Evolutionary conservation across 2,888 invertebrate genomes (phyloP).

Genomic region (Microplitis manilae): DNA sequence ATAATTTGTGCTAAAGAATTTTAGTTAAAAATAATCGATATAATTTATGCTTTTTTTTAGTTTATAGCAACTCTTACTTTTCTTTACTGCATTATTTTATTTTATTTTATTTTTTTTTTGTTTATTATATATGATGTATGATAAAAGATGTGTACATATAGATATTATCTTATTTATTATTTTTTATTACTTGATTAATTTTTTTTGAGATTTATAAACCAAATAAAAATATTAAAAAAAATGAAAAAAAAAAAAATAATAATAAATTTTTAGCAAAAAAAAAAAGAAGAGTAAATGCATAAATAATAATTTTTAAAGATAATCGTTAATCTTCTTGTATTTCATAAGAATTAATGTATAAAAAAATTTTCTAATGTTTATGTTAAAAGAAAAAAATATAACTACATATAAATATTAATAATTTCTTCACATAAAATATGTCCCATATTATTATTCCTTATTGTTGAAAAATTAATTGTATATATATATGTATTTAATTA

Average conservation of each 20-base stretch:
- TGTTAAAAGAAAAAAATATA: slow-evolving; percentile 45
- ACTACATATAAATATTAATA: slow-evolving; percentile 47
- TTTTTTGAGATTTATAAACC: not conserved
- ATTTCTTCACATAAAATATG: slow-evolving; percentile 38
- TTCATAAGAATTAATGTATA: slow-evolving; percentile 37
- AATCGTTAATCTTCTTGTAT: slow-evolving; percentile 26
- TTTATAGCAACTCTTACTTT: slow-evolving; percentile 34
- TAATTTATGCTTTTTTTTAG: slow-evolving; percentile 26
- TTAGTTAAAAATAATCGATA: not conserved
- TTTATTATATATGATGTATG: slow-evolving; percentile 33
- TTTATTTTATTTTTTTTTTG: slow-evolving; percentile 33
- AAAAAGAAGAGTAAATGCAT: not conserved
- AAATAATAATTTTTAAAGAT: slow-evolving; percentile 17
- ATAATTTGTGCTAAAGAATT: slow-evolving; percentile 7
- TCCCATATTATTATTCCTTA: slow-evolving; percentile 21
- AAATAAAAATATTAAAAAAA: slow-evolving; percentile 21
- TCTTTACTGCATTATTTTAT: slow-evolving; percentile 35
- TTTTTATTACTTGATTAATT: slow-evolving; percentile 27
- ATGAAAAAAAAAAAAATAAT: slow-evolving; percentile 2
- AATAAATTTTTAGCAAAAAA: not conserved
- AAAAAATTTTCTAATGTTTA: slow-evolving; percentile 46
- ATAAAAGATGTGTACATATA: slow-evolving; percentile 30
- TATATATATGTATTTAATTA: slow-evolving; percentile 14
- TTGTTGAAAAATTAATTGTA: slow-evolving; percentile 12
- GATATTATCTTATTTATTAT: slow-evolving; percentile 37